A percentile compares a stretch with the other conserved stretches of the same genome.
Conservation (phyloP, 92 coral and sea anemone species). For the Bergia sp. region DNA sequence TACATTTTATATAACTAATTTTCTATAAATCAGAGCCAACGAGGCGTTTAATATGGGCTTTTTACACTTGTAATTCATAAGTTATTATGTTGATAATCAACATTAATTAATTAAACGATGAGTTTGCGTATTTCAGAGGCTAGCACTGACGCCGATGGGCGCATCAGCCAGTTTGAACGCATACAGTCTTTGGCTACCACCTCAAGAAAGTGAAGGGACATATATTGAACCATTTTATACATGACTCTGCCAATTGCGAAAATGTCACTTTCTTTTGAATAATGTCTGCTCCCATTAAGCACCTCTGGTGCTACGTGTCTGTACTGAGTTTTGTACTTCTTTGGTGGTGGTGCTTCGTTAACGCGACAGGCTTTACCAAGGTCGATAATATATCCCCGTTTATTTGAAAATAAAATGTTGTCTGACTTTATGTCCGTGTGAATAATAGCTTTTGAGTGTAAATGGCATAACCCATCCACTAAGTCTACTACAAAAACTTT, state of each 20-base stretch:
- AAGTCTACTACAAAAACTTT: not conserved
- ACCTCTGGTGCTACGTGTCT: slow-evolving; percentile 48
- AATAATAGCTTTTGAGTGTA: not conserved
- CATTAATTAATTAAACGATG: too few species aligned
- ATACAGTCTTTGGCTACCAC: too few species aligned
- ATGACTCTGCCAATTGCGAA: not conserved
- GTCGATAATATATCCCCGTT: slow-evolving; percentile 33
- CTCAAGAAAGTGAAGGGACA: too few species aligned
- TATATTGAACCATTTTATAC: too few species aligned
- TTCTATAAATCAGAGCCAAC: too few species aligned
- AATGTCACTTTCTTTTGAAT: slow-evolving; percentile 46
- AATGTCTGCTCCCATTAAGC: slow-evolving; percentile 5
- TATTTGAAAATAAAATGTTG: not conserved
- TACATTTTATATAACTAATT: too few species aligned
- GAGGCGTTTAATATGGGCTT: too few species aligned
- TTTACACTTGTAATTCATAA: too few species aligned
- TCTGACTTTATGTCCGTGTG: slow-evolving; percentile 20
- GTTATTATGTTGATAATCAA: too few species aligned
- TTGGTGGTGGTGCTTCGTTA: not conserved
- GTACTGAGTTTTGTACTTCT: slow-evolving; percentile 2
- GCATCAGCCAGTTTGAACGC: too few species aligned
- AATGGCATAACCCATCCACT: not conserved
- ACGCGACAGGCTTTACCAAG: slow-evolving; percentile 40
- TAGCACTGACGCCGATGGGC: too few species aligned
- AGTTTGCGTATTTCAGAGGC: too few species aligned